Percentiles rank a stretch among this genome's conserved stretches.
These are phyloP conservation scores for Reinhardtius hippoglossoides DNA, from an alignment of 2,113 vertebrate species.

Conservation along the genomic window DNA sequence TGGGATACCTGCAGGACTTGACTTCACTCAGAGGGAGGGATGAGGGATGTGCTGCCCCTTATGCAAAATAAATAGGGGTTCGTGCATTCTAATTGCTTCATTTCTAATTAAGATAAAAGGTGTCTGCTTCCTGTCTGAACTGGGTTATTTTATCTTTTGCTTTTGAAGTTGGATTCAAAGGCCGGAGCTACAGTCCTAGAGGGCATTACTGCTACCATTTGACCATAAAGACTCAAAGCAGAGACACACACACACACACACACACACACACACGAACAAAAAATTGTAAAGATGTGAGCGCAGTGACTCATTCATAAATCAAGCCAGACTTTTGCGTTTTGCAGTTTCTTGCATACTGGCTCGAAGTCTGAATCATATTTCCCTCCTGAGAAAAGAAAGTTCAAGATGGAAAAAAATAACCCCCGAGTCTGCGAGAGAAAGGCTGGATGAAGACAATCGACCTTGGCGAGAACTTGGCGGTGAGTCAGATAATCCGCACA, in stretches of 20 bases:
- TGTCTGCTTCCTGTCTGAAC: conserved; percentile 67
- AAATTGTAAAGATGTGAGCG: background rate
- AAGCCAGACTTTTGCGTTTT: conserved; percentile 19
- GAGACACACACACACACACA: conserved; percentile 38
- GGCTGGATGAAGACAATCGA: background rate
- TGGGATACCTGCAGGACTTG: conserved; percentile 38
- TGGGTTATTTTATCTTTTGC: conserved; percentile 49
- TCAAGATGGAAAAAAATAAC: background rate
- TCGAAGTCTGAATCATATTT: conserved; percentile 29
- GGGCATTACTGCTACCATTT: conserved; percentile 62
- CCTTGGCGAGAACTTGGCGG: background rate
- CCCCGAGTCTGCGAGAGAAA: background rate
- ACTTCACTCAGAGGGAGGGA: conserved; percentile 52
- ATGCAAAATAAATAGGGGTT: conserved; percentile 29
- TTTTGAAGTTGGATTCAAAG: conserved; percentile 79
- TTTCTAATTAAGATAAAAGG: conserved; percentile 80
- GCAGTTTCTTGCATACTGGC: conserved; percentile 15
- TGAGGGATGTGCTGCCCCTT: conserved; percentile 13
- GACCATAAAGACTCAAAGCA: conserved; percentile 62
- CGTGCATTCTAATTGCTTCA: conserved; percentile 69
- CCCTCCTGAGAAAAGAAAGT: background rate
- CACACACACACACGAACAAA: background rate
- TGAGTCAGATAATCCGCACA: background rate
- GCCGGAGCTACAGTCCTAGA: conserved; percentile 52
- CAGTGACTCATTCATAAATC: conserved; percentile 24